phyloP scores from a whole-genome alignment of 2,888 invertebrate genomes.

The Ferdinandea cuprea region DNA sequence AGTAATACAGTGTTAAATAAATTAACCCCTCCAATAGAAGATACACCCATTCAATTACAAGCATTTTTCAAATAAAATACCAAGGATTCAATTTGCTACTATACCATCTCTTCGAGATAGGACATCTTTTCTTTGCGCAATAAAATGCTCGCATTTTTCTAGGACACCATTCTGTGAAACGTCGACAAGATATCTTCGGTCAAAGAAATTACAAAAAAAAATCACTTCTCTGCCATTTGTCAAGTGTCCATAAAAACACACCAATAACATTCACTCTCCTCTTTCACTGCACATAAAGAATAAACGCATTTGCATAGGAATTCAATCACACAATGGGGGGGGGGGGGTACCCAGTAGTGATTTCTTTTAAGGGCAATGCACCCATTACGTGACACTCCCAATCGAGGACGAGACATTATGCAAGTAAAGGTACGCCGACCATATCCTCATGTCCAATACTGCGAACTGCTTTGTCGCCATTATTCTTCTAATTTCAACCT shows the following conservation, averaged over 20 bases:
- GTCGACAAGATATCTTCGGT: not conserved
- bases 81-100: not conserved
- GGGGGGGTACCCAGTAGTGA: too few relatives aligned
- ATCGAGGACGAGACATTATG: conserved; percentile 18
- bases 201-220: conserved; percentile 4
- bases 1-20: too few relatives aligned
- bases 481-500: conserved; percentile 55
- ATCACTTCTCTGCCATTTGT: conserved; percentile 44
- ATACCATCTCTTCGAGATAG: not conserved
- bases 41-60: too few relatives aligned
- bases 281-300: conserved; percentile 34
- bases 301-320: conserved; percentile 68
- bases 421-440: conserved; percentile 8
- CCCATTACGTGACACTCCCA: conserved; percentile 62
- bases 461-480: conserved; percentile 47
- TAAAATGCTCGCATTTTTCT: not conserved
- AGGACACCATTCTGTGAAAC: not conserved
- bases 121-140: not conserved
- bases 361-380: conserved; percentile 38
- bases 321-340: conserved; percentile 53
- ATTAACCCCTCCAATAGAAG: too few relatives aligned
- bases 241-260: conserved; percentile 51
- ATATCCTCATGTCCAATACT: conserved; percentile 16
- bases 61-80: not conserved
- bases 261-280: conserved; percentile 2